Evolutionary conservation across 2,113 vertebrate species (phyloP).

Genomic region (Numida meleagris): DNA sequence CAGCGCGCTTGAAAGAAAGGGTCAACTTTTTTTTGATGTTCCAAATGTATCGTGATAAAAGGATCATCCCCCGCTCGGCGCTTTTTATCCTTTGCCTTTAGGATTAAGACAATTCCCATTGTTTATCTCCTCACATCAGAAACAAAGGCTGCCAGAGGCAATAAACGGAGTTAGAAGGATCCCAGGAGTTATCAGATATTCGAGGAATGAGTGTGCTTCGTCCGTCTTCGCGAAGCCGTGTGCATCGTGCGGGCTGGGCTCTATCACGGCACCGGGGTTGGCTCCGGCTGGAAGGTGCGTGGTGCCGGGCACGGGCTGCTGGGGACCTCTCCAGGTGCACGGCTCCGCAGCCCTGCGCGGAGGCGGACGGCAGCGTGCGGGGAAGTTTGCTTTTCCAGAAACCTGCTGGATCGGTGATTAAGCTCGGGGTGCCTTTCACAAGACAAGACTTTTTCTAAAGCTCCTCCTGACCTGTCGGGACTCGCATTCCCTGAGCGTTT

Average conservation of each 20-base stretch:
- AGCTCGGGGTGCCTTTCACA: slow-evolving; percentile 66
- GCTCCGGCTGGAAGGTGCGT: background rate
- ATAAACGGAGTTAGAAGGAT: slow-evolving; percentile 63
- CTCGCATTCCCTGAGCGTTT: slow-evolving; percentile 59
- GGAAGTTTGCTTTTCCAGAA: slow-evolving; percentile 71
- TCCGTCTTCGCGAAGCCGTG: background rate
- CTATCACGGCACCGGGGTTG: background rate
- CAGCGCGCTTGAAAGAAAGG: slow-evolving; percentile 33
- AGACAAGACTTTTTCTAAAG: slow-evolving; percentile 49
- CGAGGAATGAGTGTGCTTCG: slow-evolving; percentile 26
- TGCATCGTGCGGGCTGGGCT: background rate
- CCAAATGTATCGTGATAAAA: slow-evolving; percentile 52
- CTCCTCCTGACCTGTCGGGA: slow-evolving; percentile 74
- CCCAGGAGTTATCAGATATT: slow-evolving; percentile 65
- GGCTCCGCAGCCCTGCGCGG: background rate
- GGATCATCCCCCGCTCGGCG: slow-evolving; percentile 2
- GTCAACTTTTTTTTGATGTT: slow-evolving; percentile 35
- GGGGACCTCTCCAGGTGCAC: background rate
- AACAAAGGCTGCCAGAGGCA: slow-evolving; percentile 69
- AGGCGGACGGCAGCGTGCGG: slow-evolving; percentile 27
- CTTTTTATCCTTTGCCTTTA: slow-evolving; percentile 63
- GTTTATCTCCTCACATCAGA: slow-evolving; percentile 67
- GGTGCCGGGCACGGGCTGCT: background rate
- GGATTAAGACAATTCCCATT: slow-evolving; percentile 66
- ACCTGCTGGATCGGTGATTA: slow-evolving; percentile 79